Evolutionary conservation across 2,888 invertebrate species (phyloP).

Genomic region (Cheiracanthium punctorium): DNA sequence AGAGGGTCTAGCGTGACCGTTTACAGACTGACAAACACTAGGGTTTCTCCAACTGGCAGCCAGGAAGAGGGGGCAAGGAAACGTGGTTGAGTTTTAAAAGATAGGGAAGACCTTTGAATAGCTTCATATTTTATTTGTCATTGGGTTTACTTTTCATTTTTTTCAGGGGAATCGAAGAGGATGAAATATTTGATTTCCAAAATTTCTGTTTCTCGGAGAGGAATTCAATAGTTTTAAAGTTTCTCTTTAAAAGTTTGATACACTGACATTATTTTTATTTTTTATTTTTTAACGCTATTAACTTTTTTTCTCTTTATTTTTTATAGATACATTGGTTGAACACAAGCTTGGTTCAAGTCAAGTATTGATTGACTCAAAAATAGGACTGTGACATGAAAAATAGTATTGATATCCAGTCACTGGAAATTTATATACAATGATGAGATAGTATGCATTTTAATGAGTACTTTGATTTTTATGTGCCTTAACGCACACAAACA

Average conservation of each 20-base stretch:
- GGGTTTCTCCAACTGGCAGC: background rate
- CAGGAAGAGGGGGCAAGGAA: background rate
- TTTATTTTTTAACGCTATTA: background rate
- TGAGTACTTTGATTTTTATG: too few species aligned
- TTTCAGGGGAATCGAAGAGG: background rate
- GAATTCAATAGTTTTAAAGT: background rate
- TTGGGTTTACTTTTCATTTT: too few species aligned
- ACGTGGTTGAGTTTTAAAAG: background rate
- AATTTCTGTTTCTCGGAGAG: background rate
- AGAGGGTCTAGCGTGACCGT: constrained; percentile 35
- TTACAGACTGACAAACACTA: constrained; percentile 30
- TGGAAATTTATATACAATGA: too few species aligned
- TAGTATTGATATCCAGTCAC: too few species aligned
- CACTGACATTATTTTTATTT: background rate
- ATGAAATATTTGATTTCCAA: background rate
- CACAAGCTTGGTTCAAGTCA: too few species aligned
- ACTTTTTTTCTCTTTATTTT: background rate
- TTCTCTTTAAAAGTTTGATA: background rate
- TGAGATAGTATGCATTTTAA: too few species aligned
- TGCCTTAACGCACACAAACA: too few species aligned
- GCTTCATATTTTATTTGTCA: background rate
- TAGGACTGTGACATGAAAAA: too few species aligned
- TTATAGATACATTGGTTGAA: too few species aligned
- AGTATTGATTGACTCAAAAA: too few species aligned
- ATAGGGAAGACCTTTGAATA: background rate